Conservation (phyloP, 2,797 vertebrate genomes). For the Lateolabrax maculatus region DNA sequence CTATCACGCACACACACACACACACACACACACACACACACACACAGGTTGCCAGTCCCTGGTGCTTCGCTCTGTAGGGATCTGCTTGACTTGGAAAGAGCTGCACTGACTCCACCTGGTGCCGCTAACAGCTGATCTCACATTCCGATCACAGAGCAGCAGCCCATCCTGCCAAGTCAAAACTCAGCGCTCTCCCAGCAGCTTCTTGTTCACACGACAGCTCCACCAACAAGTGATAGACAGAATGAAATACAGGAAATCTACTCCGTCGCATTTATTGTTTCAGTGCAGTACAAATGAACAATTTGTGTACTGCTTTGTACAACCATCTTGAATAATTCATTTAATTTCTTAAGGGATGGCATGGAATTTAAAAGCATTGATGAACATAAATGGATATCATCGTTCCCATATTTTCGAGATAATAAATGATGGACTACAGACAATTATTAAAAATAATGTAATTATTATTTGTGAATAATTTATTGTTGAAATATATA, state of each 20-base stretch:
- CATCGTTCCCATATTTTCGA: background rate
- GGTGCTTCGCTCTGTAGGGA: slow-evolving; percentile 18
- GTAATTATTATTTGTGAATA: background rate
- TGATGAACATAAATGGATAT: background rate
- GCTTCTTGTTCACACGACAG: background rate
- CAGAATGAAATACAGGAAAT: slow-evolving; percentile 14
- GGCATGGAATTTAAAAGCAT: background rate
- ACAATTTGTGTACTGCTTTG: background rate
- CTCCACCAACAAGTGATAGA: slow-evolving; percentile 15
- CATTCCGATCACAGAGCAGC: slow-evolving; percentile 55
- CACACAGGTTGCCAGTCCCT: background rate
- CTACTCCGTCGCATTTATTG: background rate
- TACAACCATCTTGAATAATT: background rate
- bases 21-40: slow-evolving; percentile 1
- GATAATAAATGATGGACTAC: background rate
- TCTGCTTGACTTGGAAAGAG: slow-evolving; percentile 43
- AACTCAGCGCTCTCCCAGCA: background rate
- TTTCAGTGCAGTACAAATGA: background rate
- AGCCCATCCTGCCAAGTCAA: background rate
- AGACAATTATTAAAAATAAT: background rate
- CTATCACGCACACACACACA: background rate
- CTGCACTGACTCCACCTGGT: slow-evolving; percentile 43
- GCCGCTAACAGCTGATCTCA: slow-evolving; percentile 38
- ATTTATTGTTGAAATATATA: background rate
- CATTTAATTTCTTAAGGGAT: background rate